A percentile compares a stretch with the other conserved stretches of the same genome.
Conservation (phyloP, 1,140 invertebrate genomes). For the Neodiprion lecontei region DNA sequence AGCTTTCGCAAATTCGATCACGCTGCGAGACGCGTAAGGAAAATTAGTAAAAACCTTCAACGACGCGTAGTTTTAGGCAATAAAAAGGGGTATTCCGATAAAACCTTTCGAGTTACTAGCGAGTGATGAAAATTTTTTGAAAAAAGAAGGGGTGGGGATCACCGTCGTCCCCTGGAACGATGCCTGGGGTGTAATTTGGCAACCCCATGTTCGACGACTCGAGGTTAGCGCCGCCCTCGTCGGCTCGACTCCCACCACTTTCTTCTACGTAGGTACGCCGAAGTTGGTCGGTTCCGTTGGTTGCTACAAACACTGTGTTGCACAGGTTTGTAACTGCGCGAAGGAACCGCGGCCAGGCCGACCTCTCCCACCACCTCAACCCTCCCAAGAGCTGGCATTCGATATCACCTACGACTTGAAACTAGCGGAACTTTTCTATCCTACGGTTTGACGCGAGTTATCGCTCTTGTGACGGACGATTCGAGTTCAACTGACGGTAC, state of each 20-base stretch:
- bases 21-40: too few relatives aligned
- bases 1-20: too few relatives aligned
- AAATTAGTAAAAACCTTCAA: too few relatives aligned
- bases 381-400: conserved; percentile 6
- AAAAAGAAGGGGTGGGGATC: too few relatives aligned
- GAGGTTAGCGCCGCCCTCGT: conserved; percentile 16
- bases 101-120: too few relatives aligned
- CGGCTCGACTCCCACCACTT: not conserved
- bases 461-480: not conserved
- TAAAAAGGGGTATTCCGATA: too few relatives aligned
- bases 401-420: conserved; percentile 32
- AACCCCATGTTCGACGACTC: conserved; percentile 9
- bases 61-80: too few relatives aligned
- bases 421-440: conserved; percentile 27
- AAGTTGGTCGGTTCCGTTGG: conserved; percentile 1
- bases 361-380: conserved; percentile 33
- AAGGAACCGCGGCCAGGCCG: conserved; percentile 17
- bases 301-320: not conserved
- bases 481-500: conserved; percentile 19
- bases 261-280: not conserved
- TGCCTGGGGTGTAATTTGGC: not conserved
- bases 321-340: not conserved
- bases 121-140: too few relatives aligned
- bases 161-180: too few relatives aligned
- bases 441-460: too few relatives aligned